Base-by-base conservation (phyloP, 2,113 vertebrate species). In the Alexandromys fortis region DNA sequence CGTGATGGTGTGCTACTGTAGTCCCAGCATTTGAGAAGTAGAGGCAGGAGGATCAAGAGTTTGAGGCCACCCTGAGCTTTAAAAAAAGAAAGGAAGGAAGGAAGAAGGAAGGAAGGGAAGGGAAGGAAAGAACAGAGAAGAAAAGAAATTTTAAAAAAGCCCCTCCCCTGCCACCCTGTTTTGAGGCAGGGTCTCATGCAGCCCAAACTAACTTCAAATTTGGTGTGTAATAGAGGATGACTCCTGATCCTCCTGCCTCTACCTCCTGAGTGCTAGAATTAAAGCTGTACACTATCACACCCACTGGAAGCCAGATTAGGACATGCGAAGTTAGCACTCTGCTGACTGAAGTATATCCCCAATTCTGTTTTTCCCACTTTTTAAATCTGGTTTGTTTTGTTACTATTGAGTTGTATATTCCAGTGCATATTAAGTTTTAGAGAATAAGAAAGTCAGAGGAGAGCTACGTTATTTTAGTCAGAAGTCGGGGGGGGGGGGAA, bases 381-480 rank as follows among this genome's bases (percentile, higher is more conserved):
- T 91, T 58, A 2, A 79, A 78, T 90, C 5, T 68, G 65, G 26
- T 86, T 86, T 38, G 22, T 89, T 72, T 30, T 58, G 87, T 28
- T 76, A 30, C 67, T 95, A 14, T 75, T 79, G 86, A 79, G 47
- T 92, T 86, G 16, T 45, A 13, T 87, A 45, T 86, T 75, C 16
- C 67, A 63, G 67, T 72, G 30, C 13, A 13, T 67, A 21, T n/a
- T 92, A n/a, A 26, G n/a, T 55, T 92, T 96, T 75, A 52, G 87
- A 93, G 42, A 93, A 26, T 68, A 75, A 35, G 65, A 85, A 93
- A n/a, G 65, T 94, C n/a, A 73, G 79, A 81, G 77, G 55, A 81
- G 47, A 61, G 26, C 26, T 83, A 49, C 24, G 73, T 90, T 76
- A 94, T 35, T n/a, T 96, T 42, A 90, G 13, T 33, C 55, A 90